phyloP scores from a whole-genome alignment of 1,140 invertebrate species.

The Ceratina calcarata region DNA sequence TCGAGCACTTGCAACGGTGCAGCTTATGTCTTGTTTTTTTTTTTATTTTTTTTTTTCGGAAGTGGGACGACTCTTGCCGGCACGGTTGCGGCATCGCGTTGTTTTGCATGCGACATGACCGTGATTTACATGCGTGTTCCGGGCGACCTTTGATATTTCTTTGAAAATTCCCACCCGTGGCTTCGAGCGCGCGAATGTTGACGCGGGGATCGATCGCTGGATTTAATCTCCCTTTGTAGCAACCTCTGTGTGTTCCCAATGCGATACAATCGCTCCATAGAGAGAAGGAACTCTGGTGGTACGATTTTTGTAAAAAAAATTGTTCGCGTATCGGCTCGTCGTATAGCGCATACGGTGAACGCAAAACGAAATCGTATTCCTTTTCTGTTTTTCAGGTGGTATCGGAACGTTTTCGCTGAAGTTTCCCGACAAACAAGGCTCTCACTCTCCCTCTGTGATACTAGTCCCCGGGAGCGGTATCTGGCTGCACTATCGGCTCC shows the following conservation, averaged over 20 bases:
- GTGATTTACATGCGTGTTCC: constrained; percentile 24
- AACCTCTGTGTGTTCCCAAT: not conserved
- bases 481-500: not conserved
- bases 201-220: constrained; percentile 1
- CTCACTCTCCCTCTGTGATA: not conserved
- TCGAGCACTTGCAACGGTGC: not conserved
- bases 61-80: not conserved
- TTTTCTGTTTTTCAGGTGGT: not conserved
- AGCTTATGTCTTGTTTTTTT: constrained; percentile 21
- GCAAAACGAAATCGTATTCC: not conserved
- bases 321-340: no score
- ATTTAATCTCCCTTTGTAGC: constrained; percentile 34
- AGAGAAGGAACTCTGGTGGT: no score
- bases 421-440: not conserved
- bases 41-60: not conserved
- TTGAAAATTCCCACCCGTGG: not conserved
- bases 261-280: not conserved
- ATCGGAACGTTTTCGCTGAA: not conserved
- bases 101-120: constrained; percentile 15
- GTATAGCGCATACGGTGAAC: not conserved
- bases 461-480: not conserved
- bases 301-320: not conserved
- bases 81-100: not conserved
- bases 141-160: constrained; percentile 25
- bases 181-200: not conserved